Evolutionary conservation across 2,888 invertebrate species (phyloP).

Genomic region (Chrysina gloriosa): DNA sequence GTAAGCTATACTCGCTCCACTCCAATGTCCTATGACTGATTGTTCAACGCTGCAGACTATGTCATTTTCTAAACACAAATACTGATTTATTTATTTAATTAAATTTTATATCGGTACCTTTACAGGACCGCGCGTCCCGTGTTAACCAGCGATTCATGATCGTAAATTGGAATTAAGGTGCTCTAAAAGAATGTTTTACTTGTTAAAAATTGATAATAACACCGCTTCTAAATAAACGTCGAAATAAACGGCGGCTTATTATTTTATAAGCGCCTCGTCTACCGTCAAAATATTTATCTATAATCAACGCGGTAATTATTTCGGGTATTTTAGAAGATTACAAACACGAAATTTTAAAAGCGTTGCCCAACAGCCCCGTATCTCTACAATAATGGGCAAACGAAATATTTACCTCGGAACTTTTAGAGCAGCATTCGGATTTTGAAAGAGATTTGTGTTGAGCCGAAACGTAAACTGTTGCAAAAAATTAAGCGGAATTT

Average conservation of each 20-base stretch:
- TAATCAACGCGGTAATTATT: constrained; percentile 15
- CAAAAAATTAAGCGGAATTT: constrained; percentile 2
- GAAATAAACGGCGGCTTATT: constrained; percentile 17
- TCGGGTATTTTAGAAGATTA: constrained; percentile 13
- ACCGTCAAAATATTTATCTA: constrained; percentile 27
- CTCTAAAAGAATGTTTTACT: constrained; percentile 35
- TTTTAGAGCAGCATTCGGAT: neutral
- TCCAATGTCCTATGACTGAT: constrained; percentile 19
- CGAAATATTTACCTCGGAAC: constrained; percentile 4
- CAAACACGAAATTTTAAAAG: neutral
- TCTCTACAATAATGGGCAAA: neutral
- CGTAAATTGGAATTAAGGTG: constrained; percentile 31
- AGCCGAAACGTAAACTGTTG: constrained; percentile 3
- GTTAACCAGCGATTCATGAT: constrained; percentile 24
- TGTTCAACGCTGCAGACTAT: constrained; percentile 21
- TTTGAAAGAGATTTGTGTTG: constrained; percentile 15
- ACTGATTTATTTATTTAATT: constrained; percentile 39
- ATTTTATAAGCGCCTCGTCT: constrained; percentile 20
- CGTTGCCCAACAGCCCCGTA: neutral
- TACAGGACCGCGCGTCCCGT: neutral
- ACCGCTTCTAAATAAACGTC: constrained; percentile 32
- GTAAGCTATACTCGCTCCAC: neutral
- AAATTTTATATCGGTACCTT: constrained; percentile 35
- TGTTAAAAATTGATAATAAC: constrained; percentile 31
- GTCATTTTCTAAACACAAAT: constrained; percentile 38